Conservation (phyloP, 92 coral and sea anemone species). For the Zoanthus gigantus region DNA sequence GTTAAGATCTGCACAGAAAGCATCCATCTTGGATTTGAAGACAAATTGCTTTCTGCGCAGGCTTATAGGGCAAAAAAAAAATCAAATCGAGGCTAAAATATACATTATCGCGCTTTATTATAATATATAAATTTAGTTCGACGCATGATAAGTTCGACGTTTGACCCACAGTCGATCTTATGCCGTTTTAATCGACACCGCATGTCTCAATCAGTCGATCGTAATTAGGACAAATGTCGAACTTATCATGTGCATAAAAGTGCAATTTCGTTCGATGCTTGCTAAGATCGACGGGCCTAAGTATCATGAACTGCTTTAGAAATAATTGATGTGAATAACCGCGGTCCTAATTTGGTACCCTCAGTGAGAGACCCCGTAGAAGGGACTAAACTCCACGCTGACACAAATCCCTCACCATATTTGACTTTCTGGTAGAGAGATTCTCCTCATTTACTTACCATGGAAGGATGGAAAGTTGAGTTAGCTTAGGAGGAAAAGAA, state of each 20-base stretch:
- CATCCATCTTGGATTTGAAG: slow-evolving; percentile 17
- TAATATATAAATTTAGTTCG: slow-evolving; percentile 29
- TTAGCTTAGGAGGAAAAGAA: too few relatives aligned
- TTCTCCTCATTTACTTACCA: too few relatives aligned
- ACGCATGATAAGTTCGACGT: slow-evolving; percentile 15
- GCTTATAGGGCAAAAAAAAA: neutral
- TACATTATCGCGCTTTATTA: slow-evolving; percentile 8
- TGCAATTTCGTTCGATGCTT: neutral
- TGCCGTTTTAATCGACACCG: slow-evolving; percentile 12
- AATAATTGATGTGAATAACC: too few relatives aligned
- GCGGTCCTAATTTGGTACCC: too few relatives aligned
- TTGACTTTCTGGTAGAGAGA: too few relatives aligned
- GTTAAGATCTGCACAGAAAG: slow-evolving; percentile 8
- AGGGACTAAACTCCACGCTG: too few relatives aligned
- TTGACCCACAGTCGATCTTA: slow-evolving; percentile 28
- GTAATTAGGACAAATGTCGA: neutral
- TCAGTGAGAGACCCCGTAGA: too few relatives aligned
- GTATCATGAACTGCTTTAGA: neutral
- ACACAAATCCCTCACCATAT: too few relatives aligned
- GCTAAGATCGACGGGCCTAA: neutral
- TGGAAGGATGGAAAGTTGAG: too few relatives aligned
- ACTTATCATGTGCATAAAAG: too few relatives aligned
- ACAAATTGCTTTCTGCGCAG: slow-evolving; percentile 11
- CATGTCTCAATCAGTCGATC: neutral
- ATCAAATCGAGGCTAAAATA: slow-evolving; percentile 21